Evolutionary conservation across 1,140 invertebrate species (phyloP).

Genomic region (Coptotermes formosanus): DNA sequence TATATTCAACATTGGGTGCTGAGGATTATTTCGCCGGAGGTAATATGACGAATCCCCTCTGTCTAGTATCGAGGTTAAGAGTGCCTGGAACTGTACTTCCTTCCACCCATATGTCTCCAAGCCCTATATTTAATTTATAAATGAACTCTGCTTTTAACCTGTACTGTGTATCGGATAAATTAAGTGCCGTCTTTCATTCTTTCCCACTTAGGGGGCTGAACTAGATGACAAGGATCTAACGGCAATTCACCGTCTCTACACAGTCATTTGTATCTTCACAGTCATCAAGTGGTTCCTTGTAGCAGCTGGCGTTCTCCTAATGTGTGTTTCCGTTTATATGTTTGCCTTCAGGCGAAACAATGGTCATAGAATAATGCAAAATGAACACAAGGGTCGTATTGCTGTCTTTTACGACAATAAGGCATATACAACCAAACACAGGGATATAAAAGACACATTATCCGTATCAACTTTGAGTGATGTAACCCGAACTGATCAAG

Average conservation of each 20-base stretch:
- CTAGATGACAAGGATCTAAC: constrained; percentile 13
- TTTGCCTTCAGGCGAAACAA: neutral
- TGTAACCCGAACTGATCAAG: neutral
- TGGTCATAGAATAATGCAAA: neutral
- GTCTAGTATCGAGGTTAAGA: too few species aligned
- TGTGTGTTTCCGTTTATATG: neutral
- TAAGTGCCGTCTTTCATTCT: too few species aligned
- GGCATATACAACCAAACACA: neutral
- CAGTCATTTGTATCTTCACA: neutral
- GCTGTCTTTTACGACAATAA: neutral
- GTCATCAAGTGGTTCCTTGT: neutral
- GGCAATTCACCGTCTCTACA: neutral
- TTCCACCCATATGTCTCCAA: too few species aligned
- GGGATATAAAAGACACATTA: neutral
- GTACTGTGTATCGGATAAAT: too few species aligned
- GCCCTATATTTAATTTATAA: too few species aligned
- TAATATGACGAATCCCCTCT: too few species aligned
- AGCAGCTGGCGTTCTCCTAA: neutral
- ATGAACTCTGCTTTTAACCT: too few species aligned
- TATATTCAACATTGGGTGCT: too few species aligned
- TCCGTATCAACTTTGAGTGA: neutral
- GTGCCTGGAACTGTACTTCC: too few species aligned
- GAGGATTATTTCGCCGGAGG: too few species aligned
- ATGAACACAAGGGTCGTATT: neutral
- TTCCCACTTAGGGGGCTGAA: neutral